Evolutionary conservation across 1,140 invertebrate genomes (phyloP), one percentile per base, ranked within the genome.

Genomic region (Uloborus diversus): DNA sequence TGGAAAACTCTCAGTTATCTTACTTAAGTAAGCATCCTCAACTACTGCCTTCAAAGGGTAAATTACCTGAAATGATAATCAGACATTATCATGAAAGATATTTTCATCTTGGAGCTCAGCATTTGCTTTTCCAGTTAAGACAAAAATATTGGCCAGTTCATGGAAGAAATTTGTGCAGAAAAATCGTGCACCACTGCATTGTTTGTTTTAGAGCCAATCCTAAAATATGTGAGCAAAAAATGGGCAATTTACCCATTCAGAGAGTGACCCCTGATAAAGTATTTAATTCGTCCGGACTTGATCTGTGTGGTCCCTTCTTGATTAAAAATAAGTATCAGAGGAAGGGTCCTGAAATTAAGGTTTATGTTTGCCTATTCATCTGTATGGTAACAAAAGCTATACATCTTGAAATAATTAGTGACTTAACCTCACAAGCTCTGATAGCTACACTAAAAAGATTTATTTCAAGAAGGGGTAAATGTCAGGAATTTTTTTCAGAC

Each of bases 141-240:
- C 35, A 75, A 73, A 71, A 69, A 27, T 79, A 1, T 71, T 79
- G 78, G 68, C 33, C 59, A 1, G 11, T 73, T 13, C 33, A 53
- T 14, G 66, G 49, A 5, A 75, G 37, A 61, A 61, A 33, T 49
- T n/a, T 51, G 14, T 47, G 57, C 33, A 33, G 61, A 37, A 5
- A 9, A 23, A 27, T 61, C 4, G 42, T 61, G 25, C 57, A 75
- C 23, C 28, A 37, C 4, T 75, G 70, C 28, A 49, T 53, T 2
- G 61, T 17, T 7, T 75, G 70, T 51, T 11, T 35, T 30, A 75
- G 51, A 61, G 20, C 20, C 3, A 75, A 75, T 23, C 23, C 70
- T n/a, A 3, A 27, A n/a, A 2, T 30, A 20, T 3, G 4, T 4
- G 4, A 59, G 5, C 70, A 75, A 32, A 30, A 61, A 32, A 61